phyloP scores from a whole-genome alignment of 2,888 invertebrate genomes.

The Chrysomela aeneicollis region DNA sequence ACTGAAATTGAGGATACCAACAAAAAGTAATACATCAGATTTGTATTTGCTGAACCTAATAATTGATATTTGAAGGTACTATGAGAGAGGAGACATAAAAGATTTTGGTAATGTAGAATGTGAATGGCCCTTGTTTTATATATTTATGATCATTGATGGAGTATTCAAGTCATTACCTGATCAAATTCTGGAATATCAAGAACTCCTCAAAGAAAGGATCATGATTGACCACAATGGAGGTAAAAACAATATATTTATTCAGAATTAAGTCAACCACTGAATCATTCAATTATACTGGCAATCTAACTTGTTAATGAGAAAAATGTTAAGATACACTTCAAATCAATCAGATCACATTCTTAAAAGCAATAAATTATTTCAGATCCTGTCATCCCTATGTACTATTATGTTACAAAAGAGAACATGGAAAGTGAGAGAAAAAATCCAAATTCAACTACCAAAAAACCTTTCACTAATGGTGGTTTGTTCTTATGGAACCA shows the following conservation, averaged over 20 bases:
- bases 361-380: constrained; percentile 17
- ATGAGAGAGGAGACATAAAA: constrained; percentile 90
- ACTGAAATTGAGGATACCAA: constrained; percentile 84
- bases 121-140: constrained; percentile 97
- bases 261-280: not conserved
- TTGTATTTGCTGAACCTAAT: constrained; percentile 12
- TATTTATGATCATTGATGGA: constrained; percentile 96
- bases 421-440: constrained; percentile 74
- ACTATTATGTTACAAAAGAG: constrained; percentile 84
- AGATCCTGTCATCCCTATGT: constrained; percentile 94
- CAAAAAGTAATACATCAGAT: constrained; percentile 60
- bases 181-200: constrained; percentile 92
- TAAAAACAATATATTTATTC: constrained; percentile 53
- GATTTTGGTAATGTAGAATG: constrained; percentile 96
- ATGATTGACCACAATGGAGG: constrained; percentile 84
- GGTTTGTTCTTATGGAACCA: constrained; percentile 94
- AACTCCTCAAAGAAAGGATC: constrained; percentile 81
- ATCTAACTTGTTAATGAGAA: too few species aligned
- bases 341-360: not conserved
- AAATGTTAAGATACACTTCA: too few species aligned
- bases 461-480: constrained; percentile 61
- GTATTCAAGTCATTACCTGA: constrained; percentile 86
- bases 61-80: constrained; percentile 67
- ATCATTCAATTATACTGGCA: not conserved
- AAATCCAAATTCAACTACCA: constrained; percentile 66